Percentiles rank a stretch among this genome's conserved stretches.
These are phyloP conservation scores for Polietes domitor DNA, from an alignment of 2,888 invertebrate genomes.

Conservation along the genomic window DNA sequence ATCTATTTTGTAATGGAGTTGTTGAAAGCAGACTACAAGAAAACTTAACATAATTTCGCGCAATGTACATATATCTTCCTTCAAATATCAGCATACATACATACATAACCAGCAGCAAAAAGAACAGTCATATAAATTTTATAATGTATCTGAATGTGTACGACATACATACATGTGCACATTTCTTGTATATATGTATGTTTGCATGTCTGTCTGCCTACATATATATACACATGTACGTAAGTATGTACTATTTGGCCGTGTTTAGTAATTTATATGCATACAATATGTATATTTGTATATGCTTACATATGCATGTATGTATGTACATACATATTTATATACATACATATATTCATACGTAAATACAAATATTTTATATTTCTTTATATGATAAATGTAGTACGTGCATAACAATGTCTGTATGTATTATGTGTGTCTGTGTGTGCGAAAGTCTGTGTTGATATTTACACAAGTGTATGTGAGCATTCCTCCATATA, in stretches of 20 bases:
- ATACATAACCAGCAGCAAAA: too few relatives aligned
- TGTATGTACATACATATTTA: neutral
- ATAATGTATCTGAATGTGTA: neutral
- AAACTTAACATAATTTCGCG: too few relatives aligned
- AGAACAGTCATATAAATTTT: conserved; percentile 19
- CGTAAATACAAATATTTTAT: neutral
- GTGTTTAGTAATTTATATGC: conserved; percentile 43
- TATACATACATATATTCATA: neutral
- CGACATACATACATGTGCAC: neutral
- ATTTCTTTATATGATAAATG: neutral
- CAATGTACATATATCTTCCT: too few relatives aligned
- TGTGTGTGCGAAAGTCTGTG: too few relatives aligned
- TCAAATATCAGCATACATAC: neutral
- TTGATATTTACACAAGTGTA: neutral
- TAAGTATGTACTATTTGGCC: neutral
- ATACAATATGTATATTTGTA: conserved; percentile 22
- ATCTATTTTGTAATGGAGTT: too few relatives aligned
- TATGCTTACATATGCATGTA: neutral
- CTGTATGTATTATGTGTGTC: too few relatives aligned
- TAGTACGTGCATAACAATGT: neutral
- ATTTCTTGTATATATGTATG: too few relatives aligned
- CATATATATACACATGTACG: conserved; percentile 5
- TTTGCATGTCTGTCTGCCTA: neutral
- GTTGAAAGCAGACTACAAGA: too few relatives aligned
- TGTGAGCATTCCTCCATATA: too few relatives aligned